A percentile compares a stretch with the other conserved stretches of the same genome.
phyloP scores from a whole-genome alignment of 2,888 invertebrate species.

The Ptychoptera contaminata region DNA sequence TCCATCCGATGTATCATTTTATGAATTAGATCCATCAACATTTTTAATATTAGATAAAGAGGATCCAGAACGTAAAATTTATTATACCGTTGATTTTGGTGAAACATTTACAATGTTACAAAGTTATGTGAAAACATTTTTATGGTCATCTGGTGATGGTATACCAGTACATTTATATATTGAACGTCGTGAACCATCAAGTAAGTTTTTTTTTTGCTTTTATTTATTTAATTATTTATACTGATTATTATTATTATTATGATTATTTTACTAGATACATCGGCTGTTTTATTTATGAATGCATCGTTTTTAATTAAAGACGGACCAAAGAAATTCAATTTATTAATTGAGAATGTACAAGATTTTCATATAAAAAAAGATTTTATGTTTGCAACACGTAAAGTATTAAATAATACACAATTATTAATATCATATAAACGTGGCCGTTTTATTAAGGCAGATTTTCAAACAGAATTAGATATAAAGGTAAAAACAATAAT shows the following conservation, averaged over 20 bases:
- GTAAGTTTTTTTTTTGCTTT: constrained; percentile 17
- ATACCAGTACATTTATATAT: constrained; percentile 43
- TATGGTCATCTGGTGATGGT: constrained; percentile 46
- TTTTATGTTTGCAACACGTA: constrained; percentile 70
- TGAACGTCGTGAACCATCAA: constrained; percentile 50
- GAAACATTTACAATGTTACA: constrained; percentile 51
- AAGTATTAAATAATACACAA: constrained; percentile 37
- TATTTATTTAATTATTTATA: not conserved
- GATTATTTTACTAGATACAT: constrained; percentile 11
- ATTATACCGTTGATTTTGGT: constrained; percentile 61
- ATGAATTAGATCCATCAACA: constrained; percentile 49
- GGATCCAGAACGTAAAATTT: constrained; percentile 47
- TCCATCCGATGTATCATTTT: constrained; percentile 63
- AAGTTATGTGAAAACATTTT: constrained; percentile 60
- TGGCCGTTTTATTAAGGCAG: constrained; percentile 50
- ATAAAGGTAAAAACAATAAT: constrained; percentile 26
- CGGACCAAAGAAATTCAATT: constrained; percentile 12
- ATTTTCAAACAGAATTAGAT: constrained; percentile 55
- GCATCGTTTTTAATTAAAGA: constrained; percentile 13
- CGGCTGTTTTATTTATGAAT: constrained; percentile 16
- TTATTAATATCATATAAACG: constrained; percentile 64
- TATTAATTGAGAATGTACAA: constrained; percentile 49
- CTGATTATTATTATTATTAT: not conserved
- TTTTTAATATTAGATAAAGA: constrained; percentile 64
- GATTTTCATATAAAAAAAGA: constrained; percentile 73